Percentiles rank a stretch among this genome's conserved stretches.
Conservation (phyloP, 2,888 invertebrate species). For the Antheraea assamensis region DNA sequence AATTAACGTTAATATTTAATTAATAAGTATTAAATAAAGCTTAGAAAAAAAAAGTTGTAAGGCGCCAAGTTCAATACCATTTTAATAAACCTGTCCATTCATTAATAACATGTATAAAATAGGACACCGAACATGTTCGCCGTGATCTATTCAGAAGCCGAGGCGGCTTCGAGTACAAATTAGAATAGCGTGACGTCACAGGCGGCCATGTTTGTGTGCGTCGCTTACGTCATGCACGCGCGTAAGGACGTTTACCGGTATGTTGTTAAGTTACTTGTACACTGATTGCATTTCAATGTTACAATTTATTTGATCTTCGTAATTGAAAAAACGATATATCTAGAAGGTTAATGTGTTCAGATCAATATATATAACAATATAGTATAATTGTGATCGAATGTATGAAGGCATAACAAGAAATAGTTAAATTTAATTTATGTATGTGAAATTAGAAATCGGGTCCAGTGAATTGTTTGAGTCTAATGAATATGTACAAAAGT, state of each 20-base stretch:
- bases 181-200: conserved; percentile 15
- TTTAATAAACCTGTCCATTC: not conserved
- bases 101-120: conserved; percentile 5
- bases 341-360: too few species aligned
- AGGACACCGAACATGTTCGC: conserved; percentile 3
- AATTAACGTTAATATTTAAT: not conserved
- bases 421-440: too few species aligned
- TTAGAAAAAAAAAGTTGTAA: not conserved
- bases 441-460: too few species aligned
- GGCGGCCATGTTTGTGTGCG: conserved; percentile 16
- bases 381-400: too few species aligned
- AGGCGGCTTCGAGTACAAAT: conserved; percentile 10
- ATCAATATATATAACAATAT: too few species aligned
- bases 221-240: conserved; percentile 8
- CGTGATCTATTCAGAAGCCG: conserved; percentile 12
- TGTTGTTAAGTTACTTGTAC: not conserved
- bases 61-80: conserved; percentile 3
- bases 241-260: conserved; percentile 1
- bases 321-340: not conserved
- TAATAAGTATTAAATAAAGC: not conserved
- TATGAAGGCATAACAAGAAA: too few species aligned
- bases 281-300: not conserved
- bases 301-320: not conserved
- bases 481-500: too few species aligned
- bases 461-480: too few species aligned